Evolutionary conservation across 2,888 invertebrate species (phyloP).

Genomic region (Philaethria dido): DNA sequence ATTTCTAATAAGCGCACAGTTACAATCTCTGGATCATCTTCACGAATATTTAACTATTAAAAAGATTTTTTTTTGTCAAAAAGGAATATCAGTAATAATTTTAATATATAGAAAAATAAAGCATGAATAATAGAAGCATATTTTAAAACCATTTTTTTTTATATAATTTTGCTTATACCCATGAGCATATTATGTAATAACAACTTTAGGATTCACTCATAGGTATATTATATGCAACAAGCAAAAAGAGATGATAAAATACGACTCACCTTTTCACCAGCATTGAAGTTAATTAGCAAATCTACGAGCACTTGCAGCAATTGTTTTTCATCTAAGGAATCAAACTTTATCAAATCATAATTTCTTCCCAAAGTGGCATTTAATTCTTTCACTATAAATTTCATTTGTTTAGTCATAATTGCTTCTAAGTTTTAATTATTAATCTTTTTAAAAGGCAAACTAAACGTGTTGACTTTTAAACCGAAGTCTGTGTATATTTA

Average conservation of each 20-base stretch:
- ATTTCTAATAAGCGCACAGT: constrained; percentile 88
- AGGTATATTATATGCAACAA: too few relatives aligned
- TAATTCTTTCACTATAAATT: constrained; percentile 88
- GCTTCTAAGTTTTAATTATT: neutral
- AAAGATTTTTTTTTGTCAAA: too few relatives aligned
- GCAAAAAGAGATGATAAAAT: neutral
- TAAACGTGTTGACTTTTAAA: neutral
- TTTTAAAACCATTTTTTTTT: too few relatives aligned
- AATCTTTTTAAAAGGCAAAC: neutral
- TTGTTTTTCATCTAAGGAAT: constrained; percentile 89
- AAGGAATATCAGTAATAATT: too few relatives aligned
- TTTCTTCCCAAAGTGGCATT: constrained; percentile 88
- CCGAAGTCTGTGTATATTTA: neutral
- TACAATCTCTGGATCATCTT: constrained; percentile 90
- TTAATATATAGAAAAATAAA: too few relatives aligned
- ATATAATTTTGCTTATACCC: too few relatives aligned
- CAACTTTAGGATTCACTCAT: too few relatives aligned
- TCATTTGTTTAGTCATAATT: constrained; percentile 86
- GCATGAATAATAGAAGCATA: too few relatives aligned
- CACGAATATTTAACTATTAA: constrained; percentile 85
- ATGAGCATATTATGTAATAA: too few relatives aligned
- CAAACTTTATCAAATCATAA: constrained; percentile 93
- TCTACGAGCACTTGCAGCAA: constrained; percentile 91
- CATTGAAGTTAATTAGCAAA: constrained; percentile 88
- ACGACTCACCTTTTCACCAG: constrained; percentile 83